These are phyloP conservation scores for Entomobrya proxima DNA, from an alignment of 2,888 invertebrate genomes.

Conservation along the genomic window DNA sequence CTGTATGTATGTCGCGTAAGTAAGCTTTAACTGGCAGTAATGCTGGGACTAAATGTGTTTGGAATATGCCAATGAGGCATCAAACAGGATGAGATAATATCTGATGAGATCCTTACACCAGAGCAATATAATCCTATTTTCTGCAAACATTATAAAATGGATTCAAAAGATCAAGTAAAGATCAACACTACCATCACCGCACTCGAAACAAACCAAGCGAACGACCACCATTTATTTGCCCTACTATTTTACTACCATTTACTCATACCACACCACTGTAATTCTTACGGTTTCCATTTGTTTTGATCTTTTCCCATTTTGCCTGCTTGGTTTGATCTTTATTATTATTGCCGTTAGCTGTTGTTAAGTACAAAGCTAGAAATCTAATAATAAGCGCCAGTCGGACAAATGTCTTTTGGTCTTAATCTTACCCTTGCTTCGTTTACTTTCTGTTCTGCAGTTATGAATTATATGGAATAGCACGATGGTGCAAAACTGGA, in stretches of 20 bases:
- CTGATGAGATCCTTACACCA: constrained; percentile 11
- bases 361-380: constrained; percentile 32
- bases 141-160: constrained; percentile 59
- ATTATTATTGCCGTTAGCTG: constrained; percentile 37
- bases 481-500: neutral
- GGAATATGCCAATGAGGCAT: constrained; percentile 17
- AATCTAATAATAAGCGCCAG: constrained; percentile 43
- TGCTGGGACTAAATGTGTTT: constrained; percentile 27
- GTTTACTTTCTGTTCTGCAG: neutral
- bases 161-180: constrained; percentile 49
- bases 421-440: constrained; percentile 14
- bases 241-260: neutral
- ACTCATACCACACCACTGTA: neutral
- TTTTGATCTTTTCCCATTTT: neutral
- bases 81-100: constrained; percentile 31
- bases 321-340: constrained; percentile 41
- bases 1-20: neutral
- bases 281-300: constrained; percentile 24
- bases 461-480: neutral
- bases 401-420: constrained; percentile 16
- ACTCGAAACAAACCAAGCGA: neutral
- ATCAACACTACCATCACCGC: constrained; percentile 40
- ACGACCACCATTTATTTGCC: neutral
- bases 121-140: constrained; percentile 49
- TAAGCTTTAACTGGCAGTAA: constrained; percentile 22